Percentiles rank a stretch among this genome's conserved stretches.
Conservation (phyloP, 2,888 invertebrate genomes). For the Podabrus alpinus region DNA sequence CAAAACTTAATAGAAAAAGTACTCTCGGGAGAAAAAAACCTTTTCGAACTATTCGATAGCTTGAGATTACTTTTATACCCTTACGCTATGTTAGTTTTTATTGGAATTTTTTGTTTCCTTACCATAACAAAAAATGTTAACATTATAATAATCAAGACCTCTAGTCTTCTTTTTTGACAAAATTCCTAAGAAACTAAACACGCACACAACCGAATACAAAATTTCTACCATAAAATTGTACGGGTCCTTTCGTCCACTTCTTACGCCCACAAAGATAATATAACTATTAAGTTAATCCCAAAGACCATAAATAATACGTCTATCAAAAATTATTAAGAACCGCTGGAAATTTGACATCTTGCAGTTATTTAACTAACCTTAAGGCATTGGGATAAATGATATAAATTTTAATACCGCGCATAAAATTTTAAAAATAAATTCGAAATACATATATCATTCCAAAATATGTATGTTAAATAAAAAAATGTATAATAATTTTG, state of each 20-base stretch:
- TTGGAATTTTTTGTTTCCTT: neutral
- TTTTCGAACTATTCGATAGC: neutral
- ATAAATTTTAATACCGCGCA: neutral
- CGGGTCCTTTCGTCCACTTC: neutral
- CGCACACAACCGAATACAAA: neutral
- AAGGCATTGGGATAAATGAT: neutral
- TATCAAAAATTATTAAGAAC: neutral
- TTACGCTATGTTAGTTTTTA: neutral
- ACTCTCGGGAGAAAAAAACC: neutral
- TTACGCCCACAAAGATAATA: neutral
- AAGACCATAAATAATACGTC: neutral
- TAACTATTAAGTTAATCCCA: neutral
- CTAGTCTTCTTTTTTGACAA: neutral
- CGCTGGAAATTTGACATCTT: neutral
- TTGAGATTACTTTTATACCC: neutral
- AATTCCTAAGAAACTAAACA: neutral
- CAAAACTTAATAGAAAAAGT: neutral
- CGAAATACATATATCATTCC: neutral
- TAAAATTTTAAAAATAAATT: neutral
- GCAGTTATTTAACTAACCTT: neutral
- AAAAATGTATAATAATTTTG: neutral
- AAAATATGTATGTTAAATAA: neutral
- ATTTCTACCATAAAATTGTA: neutral
- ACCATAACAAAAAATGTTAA: neutral
- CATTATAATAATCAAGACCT: neutral